Evolutionary conservation across 2,113 vertebrate genomes (phyloP), one percentile per base, ranked within the genome.

Genomic region (Pithys albifrons): DNA sequence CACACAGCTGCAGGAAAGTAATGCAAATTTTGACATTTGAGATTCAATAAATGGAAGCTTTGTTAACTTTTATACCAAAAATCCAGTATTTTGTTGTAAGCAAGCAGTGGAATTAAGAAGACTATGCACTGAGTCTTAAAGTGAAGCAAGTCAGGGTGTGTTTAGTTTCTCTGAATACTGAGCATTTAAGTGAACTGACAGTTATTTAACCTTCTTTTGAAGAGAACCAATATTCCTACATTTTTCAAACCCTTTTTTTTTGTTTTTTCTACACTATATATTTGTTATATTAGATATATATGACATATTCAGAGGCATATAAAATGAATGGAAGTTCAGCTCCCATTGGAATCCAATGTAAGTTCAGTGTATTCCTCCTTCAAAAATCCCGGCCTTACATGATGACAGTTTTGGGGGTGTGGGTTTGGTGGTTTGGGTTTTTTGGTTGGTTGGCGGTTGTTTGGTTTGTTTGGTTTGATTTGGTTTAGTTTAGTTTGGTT

Each of bases 21-120:
- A 91, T 86, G 92, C 85, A 94, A 75, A 89, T 95, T 81, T 78
- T 96, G 85, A 91, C 70, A 95, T 91, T 91, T 92, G 73, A 59
- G 18, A 29, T 91, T 93, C 62, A 64, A 8, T 69, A 91, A 87
- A 73, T 61, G 65, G 72, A 91, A 96, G 72, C 65, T 97, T 89
- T 85, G 48, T 88, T 94, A 86, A 93, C 31, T 93, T 89, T 69
- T 72, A 72, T 59, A 61, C 54, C 10, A 71, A 71, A 92, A 94
- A 51, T 72, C 19, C 87, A 66, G 52, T 41, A 54, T 71, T 92
- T 91, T 86, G 24, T 91, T 94, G 49, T 81, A 66, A 92, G 61
- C 16, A 78, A 88, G 31, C 31, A 33, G n/a, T 57, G 39, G 57
- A 95, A 90, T 95, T 88, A 90, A 59, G 37, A 67, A 85, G 43